These are phyloP conservation scores for Tenodera sinensis DNA, from an alignment of 2,888 invertebrate species.

Conservation along the genomic window DNA sequence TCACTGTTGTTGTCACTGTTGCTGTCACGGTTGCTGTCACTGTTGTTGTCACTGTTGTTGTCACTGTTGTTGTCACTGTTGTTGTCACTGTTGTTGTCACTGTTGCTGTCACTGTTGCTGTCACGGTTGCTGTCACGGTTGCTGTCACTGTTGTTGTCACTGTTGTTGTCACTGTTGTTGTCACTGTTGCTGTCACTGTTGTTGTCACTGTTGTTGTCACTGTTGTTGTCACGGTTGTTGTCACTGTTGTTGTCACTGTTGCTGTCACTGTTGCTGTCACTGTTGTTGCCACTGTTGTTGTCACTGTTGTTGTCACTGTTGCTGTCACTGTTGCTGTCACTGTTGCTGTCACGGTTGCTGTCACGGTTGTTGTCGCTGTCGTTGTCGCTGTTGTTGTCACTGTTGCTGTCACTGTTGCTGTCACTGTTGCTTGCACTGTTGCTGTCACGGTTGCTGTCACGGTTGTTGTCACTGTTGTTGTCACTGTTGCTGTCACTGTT, in stretches of 20 bases:
- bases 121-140: neutral
- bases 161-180: neutral
- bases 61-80: no score
- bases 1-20: no score
- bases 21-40: no score
- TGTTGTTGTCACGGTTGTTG: no score
- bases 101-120: neutral
- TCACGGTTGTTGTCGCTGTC: no score
- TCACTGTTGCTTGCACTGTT: no score
- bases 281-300: neutral
- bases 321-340: neutral
- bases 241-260: no score
- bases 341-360: no score
- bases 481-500: neutral
- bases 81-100: no score
- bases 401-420: neutral
- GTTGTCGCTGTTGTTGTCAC: neutral
- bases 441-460: no score
- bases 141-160: neutral
- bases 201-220: neutral
- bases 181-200: neutral
- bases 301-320: neutral
- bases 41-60: no score
- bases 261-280: neutral
- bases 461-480: neutral